Conservation (phyloP, 2,888 invertebrate species). For the Isoperla grammatica region DNA sequence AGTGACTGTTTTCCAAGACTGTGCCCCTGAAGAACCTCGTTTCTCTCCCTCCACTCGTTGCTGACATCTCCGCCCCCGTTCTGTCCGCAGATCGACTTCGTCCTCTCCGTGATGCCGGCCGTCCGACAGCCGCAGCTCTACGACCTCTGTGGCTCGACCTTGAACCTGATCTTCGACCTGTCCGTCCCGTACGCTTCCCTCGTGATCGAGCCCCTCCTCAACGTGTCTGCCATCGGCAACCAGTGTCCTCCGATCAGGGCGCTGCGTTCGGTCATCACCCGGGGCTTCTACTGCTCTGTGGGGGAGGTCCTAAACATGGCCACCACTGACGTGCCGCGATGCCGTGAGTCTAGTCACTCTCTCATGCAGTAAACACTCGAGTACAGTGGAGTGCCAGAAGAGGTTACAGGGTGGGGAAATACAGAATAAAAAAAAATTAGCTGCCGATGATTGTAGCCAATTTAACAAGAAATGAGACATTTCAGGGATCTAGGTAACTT, state of each 20-base stretch:
- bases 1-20: too few species aligned
- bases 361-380: background rate
- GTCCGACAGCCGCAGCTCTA: constrained; percentile 87
- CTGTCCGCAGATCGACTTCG: constrained; percentile 65
- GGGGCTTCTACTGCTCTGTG: constrained; percentile 89
- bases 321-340: constrained; percentile 84
- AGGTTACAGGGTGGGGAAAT: background rate
- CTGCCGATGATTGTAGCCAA: constrained; percentile 9
- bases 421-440: background rate
- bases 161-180: constrained; percentile 89
- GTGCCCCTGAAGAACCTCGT: too few species aligned
- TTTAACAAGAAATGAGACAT: constrained; percentile 21
- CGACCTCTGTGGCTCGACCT: constrained; percentile 89
- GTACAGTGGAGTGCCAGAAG: background rate
- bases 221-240: constrained; percentile 84
- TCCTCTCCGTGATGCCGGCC: constrained; percentile 79
- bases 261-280: constrained; percentile 71
- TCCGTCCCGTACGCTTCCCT: constrained; percentile 89
- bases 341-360: constrained; percentile 64
- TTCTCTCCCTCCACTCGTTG: too few species aligned
- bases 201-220: constrained; percentile 81
- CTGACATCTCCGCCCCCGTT: too few species aligned
- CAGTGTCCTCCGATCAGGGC: constrained; percentile 90
- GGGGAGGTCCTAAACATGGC: constrained; percentile 94
- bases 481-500: too few species aligned